Percentiles rank a stretch among this genome's conserved stretches.
These are phyloP conservation scores for Listrodromus nycthemerus DNA, from an alignment of 2,888 invertebrate genomes.

Conservation along the genomic window DNA sequence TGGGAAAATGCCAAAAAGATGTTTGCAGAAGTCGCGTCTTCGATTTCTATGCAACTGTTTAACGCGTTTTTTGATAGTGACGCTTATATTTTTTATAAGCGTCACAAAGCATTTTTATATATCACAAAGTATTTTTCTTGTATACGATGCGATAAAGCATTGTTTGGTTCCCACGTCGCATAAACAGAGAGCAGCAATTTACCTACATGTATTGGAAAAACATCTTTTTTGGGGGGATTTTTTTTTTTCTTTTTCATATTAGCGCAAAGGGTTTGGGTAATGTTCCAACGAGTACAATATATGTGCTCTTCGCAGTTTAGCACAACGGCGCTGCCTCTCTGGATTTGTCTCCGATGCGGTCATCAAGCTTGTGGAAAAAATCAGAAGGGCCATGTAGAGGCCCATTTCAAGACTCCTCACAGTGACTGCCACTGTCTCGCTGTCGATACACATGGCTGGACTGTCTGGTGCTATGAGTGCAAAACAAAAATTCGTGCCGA, in stretches of 20 bases:
- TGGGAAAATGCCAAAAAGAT: too few relatives aligned
- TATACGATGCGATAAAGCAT: neutral
- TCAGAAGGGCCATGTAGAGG: slow-evolving; percentile 89
- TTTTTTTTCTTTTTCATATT: slow-evolving; percentile 1
- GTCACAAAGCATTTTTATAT: too few relatives aligned
- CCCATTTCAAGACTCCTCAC: slow-evolving; percentile 91
- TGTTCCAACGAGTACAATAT: neutral
- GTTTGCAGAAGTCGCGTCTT: too few relatives aligned
- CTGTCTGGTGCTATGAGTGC: slow-evolving; percentile 93
- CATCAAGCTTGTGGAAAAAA: slow-evolving; percentile 90
- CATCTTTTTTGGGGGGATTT: too few relatives aligned
- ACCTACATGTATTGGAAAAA: too few relatives aligned
- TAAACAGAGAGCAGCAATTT: too few relatives aligned
- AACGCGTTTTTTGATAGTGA: too few relatives aligned
- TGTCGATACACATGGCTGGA: slow-evolving; percentile 90
- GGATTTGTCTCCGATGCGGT: slow-evolving; percentile 94
- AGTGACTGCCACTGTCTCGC: slow-evolving; percentile 92
- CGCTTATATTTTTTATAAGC: too few relatives aligned
- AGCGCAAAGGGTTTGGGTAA: too few relatives aligned
- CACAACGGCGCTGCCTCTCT: slow-evolving; percentile 83
- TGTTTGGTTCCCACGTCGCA: too few relatives aligned
- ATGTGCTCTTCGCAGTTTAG: slow-evolving; percentile 67
- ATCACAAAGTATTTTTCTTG: neutral
- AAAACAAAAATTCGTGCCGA: slow-evolving; percentile 88
- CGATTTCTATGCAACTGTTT: too few relatives aligned